A percentile compares a stretch with the other conserved stretches of the same genome.
These are phyloP conservation scores for Florisuga fusca DNA, from an alignment of 2,797 vertebrate species.

Conservation along the genomic window DNA sequence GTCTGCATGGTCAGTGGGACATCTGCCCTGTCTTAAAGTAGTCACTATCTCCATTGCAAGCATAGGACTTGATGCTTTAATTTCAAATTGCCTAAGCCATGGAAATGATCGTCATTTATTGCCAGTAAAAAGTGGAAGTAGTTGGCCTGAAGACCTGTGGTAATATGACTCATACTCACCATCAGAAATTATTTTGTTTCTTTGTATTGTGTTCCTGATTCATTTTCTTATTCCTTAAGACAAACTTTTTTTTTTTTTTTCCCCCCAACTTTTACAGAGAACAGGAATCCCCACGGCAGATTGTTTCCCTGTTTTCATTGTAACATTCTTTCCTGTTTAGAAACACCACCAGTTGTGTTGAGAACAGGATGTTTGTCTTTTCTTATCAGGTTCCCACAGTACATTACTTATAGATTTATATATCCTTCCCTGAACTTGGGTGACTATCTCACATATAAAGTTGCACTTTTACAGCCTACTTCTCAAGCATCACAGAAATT, in stretches of 20 bases:
- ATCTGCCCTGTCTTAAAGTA: background rate
- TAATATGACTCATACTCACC: background rate
- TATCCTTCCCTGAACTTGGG: background rate
- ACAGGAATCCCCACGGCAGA: background rate
- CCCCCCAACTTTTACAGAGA: background rate
- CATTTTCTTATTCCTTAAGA: background rate
- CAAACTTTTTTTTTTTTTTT: background rate
- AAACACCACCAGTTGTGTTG: background rate
- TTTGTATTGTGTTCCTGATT: background rate
- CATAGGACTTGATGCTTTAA: background rate
- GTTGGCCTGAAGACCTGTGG: background rate
- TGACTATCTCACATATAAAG: background rate
- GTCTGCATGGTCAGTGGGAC: background rate
- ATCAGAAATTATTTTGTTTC: background rate
- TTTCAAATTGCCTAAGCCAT: background rate
- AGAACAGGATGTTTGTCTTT: conserved; percentile 6
- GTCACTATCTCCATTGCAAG: background rate
- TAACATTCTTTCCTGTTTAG: conserved; percentile 10
- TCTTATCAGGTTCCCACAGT: background rate
- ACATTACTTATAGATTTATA: background rate
- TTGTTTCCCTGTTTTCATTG: background rate
- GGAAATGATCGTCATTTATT: background rate
- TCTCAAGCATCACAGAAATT: background rate
- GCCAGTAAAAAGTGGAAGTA: background rate
- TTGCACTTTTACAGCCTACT: background rate